Percentiles rank a stretch among this genome's conserved stretches.
Conservation (phyloP, 2,888 invertebrate genomes). For the Mechanitis messenoides region DNA sequence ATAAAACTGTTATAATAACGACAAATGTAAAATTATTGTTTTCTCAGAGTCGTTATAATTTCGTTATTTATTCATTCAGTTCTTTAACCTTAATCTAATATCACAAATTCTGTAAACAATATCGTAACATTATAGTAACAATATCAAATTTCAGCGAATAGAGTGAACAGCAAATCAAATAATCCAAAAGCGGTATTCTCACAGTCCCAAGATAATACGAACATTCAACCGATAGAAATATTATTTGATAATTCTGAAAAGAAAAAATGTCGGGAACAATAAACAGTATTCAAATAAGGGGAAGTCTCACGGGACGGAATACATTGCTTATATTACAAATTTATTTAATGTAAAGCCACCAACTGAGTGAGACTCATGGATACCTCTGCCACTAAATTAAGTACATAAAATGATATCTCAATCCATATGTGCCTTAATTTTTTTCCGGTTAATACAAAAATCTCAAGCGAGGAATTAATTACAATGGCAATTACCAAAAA, state of each 20-base stretch:
- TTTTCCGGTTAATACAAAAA: too few species aligned
- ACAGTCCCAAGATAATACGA: slow-evolving; percentile 55
- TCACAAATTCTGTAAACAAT: background rate
- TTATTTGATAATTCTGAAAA: slow-evolving; percentile 64
- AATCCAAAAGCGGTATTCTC: slow-evolving; percentile 44
- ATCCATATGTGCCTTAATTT: too few species aligned
- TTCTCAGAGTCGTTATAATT: too few species aligned
- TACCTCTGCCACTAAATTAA: too few species aligned
- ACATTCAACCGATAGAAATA: slow-evolving; percentile 57
- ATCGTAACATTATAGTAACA: slow-evolving; percentile 13
- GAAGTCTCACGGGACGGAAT: slow-evolving; percentile 47
- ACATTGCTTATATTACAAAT: slow-evolving; percentile 73
- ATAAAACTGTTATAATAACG: too few species aligned
- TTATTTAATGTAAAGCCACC: slow-evolving; percentile 58
- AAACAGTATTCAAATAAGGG: slow-evolving; percentile 72
- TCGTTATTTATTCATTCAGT: too few species aligned
- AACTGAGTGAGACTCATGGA: slow-evolving; percentile 28
- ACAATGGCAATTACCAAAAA: too few species aligned
- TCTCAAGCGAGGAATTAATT: too few species aligned
- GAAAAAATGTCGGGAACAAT: slow-evolving; percentile 55
- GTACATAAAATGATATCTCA: too few species aligned
- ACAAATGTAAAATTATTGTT: too few species aligned
- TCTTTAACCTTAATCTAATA: background rate
- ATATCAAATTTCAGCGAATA: slow-evolving; percentile 19
- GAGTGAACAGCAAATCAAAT: slow-evolving; percentile 35